Evolutionary conservation across 2,113 vertebrate species (phyloP).

Genomic region (Catharus bicknelli): DNA sequence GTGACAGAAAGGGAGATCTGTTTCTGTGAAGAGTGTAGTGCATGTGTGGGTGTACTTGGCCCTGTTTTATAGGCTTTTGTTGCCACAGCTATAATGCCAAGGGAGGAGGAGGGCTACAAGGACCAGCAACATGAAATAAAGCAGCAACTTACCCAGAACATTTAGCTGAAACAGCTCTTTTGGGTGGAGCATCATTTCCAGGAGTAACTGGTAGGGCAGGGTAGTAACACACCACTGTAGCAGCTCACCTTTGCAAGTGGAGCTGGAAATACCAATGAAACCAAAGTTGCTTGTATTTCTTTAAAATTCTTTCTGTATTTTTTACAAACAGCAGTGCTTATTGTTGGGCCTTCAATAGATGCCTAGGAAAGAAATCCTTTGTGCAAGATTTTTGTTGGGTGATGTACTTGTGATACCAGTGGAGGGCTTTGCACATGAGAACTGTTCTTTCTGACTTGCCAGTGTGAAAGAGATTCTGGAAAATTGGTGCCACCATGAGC

Average conservation of each 20-base stretch:
- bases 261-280: not conserved
- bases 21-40: not conserved
- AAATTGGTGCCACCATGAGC: not conserved
- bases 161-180: not conserved
- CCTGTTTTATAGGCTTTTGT: slow-evolving; percentile 6
- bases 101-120: not conserved
- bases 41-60: not conserved
- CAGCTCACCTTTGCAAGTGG: not conserved
- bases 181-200: slow-evolving; percentile 28
- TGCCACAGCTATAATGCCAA: not conserved
- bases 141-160: not conserved
- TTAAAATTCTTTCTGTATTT: not conserved
- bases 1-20: not conserved
- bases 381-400: not conserved
- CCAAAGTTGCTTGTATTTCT: not conserved
- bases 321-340: not conserved
- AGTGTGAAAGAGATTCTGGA: not conserved
- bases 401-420: not conserved
- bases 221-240: rapidly evolving
- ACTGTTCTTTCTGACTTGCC: not conserved
- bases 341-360: not conserved
- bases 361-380: not conserved
- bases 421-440: not conserved
- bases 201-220: slow-evolving; percentile 47
- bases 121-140: not conserved